These are phyloP conservation scores for Nicator chloris DNA, from an alignment of 2,113 vertebrate species.

Conservation along the genomic window DNA sequence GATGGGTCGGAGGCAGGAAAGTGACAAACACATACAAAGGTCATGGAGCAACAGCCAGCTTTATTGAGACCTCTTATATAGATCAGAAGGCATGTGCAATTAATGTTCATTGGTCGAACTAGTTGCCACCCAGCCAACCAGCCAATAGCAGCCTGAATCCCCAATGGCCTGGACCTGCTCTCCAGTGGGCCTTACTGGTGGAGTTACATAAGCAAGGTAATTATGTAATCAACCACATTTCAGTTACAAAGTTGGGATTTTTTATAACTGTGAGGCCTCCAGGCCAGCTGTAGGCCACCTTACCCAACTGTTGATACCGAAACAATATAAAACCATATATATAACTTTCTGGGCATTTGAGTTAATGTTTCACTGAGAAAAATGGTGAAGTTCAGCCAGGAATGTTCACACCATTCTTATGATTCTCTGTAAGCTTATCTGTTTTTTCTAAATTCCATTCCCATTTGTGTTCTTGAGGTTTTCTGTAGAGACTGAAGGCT, in stretches of 20 bases:
- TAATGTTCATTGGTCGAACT: not conserved
- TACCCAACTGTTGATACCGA: fast-evolving
- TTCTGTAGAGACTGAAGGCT: not conserved
- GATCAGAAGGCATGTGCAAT: not conserved
- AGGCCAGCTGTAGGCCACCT: not conserved
- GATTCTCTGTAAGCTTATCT: not conserved
- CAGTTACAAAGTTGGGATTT: not conserved
- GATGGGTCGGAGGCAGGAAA: not conserved
- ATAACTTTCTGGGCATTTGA: not conserved
- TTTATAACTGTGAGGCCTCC: not conserved
- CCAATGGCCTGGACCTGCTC: not conserved
- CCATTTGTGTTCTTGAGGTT: not conserved
- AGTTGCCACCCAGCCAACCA: not conserved
- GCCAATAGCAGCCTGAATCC: not conserved
- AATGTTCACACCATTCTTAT: not conserved
- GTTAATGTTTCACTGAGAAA: not conserved
- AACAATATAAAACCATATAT: not conserved
- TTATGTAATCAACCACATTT: not conserved
- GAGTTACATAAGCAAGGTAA: not conserved
- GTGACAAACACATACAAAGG: not conserved
- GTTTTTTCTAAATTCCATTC: not conserved
- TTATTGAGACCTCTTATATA: not conserved
- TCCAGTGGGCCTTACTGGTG: not conserved
- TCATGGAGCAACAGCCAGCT: not conserved
- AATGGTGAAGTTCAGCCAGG: not conserved